phyloP scores from a whole-genome alignment of 1,140 invertebrate species.

The Thrips palmi region DNA sequence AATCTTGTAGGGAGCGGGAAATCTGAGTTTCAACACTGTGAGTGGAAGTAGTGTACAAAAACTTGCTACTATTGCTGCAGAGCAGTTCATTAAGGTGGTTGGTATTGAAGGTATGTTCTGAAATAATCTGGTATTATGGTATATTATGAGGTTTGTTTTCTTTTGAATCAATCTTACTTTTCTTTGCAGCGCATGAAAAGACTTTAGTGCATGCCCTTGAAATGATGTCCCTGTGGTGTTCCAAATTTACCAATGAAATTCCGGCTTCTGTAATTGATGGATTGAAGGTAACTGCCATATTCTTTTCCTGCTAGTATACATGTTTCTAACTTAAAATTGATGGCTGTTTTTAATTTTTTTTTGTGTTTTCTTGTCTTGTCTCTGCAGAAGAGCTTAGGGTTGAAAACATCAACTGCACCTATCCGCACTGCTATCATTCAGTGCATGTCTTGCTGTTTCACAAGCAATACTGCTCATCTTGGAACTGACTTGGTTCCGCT shows the following conservation, averaged over 20 bases:
- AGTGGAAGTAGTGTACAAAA: constrained; percentile 32
- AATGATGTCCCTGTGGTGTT: constrained; percentile 61
- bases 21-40: constrained; percentile 54
- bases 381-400: constrained; percentile 47
- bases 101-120: constrained; percentile 70
- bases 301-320: constrained; percentile 9
- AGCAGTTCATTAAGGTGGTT: constrained; percentile 58
- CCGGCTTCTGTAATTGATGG: constrained; percentile 52
- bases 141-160: neutral
- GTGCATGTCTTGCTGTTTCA: constrained; percentile 43
- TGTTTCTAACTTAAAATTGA: constrained; percentile 2
- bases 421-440: constrained; percentile 62
- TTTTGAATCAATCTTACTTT: constrained; percentile 3
- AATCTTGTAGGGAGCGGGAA: constrained; percentile 48
- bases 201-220: constrained; percentile 64
- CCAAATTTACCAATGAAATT: constrained; percentile 41
- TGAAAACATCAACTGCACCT: constrained; percentile 57
- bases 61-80: constrained; percentile 39
- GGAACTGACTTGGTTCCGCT: constrained; percentile 32
- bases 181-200: constrained; percentile 62
- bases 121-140: neutral
- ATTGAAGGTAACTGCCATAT: constrained; percentile 37
- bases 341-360: constrained; percentile 2
- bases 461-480: constrained; percentile 30
- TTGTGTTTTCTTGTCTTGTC: constrained; percentile 9